These are phyloP conservation scores for Chloroceryle inda DNA, from an alignment of 2,797 vertebrate genomes.

Conservation along the genomic window DNA sequence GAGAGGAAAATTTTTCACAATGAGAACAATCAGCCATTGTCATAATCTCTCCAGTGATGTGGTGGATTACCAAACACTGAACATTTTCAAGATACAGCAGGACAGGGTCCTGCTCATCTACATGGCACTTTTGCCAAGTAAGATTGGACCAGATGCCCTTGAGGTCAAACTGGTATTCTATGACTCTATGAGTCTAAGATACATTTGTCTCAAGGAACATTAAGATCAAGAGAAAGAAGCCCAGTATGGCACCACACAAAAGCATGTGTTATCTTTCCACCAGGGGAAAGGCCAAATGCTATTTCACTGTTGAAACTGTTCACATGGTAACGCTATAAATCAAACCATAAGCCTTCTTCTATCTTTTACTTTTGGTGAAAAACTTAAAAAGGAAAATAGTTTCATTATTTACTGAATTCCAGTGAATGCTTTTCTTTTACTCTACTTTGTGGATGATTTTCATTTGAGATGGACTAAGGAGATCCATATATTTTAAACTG, in stretches of 20 bases:
- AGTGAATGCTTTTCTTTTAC: background rate
- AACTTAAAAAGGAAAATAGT: background rate
- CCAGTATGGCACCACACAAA: background rate
- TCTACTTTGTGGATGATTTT: background rate
- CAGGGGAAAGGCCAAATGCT: background rate
- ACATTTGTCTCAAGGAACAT: background rate
- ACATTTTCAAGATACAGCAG: background rate
- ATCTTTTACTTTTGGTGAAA: background rate
- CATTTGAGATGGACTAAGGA: background rate
- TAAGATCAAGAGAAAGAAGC: background rate
- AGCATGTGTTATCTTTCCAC: background rate
- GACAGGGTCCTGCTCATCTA: no score
- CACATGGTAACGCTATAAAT: background rate
- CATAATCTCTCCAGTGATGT: no score
- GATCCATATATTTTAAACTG: background rate
- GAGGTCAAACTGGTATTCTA: background rate
- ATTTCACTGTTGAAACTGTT: background rate
- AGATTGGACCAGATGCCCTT: background rate
- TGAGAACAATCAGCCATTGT: no score
- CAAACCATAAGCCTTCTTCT: background rate
- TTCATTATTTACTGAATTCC: background rate
- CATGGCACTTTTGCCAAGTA: background rate
- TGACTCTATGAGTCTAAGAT: background rate
- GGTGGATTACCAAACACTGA: background rate
- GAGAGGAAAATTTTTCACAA: no score